Conservation (phyloP, 2,888 invertebrate genomes). For the Odontomyia ornata region DNA sequence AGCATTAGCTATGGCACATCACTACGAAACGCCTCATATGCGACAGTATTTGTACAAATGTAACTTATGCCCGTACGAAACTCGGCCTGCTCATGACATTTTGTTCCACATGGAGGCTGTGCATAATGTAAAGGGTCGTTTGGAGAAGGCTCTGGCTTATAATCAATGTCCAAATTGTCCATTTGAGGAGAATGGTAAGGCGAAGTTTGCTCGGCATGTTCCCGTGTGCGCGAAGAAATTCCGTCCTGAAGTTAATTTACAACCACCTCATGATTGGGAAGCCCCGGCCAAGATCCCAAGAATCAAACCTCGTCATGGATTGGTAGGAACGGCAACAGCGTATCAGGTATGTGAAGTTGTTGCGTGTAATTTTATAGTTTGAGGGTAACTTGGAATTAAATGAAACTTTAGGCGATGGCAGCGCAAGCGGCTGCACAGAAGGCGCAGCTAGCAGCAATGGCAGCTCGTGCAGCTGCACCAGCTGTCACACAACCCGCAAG, state of each 20-base stretch:
- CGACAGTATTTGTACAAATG: constrained; percentile 86
- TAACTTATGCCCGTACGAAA: constrained; percentile 83
- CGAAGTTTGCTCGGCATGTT: constrained; percentile 86
- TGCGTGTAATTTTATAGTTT: neutral
- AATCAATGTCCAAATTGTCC: constrained; percentile 94
- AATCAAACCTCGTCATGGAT: constrained; percentile 63
- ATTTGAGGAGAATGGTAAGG: constrained; percentile 93
- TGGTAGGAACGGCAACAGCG: constrained; percentile 64
- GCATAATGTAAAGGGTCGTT: constrained; percentile 82
- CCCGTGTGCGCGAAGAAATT: constrained; percentile 90
- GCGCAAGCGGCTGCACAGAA: constrained; percentile 64
- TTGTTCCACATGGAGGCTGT: constrained; percentile 91
- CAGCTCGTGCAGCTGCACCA: constrained; percentile 59
- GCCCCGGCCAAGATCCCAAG: constrained; percentile 91
- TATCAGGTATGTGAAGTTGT: constrained; percentile 58
- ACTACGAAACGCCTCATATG: constrained; percentile 91
- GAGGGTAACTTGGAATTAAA: neutral
- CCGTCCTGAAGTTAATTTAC: constrained; percentile 84
- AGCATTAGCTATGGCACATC: constrained; percentile 81
- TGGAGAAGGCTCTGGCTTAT: constrained; percentile 85
- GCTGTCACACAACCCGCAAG: constrained; percentile 55
- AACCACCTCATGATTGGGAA: constrained; percentile 90
- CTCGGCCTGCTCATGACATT: constrained; percentile 87
- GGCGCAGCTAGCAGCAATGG: constrained; percentile 61
- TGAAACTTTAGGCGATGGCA: constrained; percentile 61